phyloP scores from a whole-genome alignment of 2,113 vertebrate species.

The Equus quagga region DNA sequence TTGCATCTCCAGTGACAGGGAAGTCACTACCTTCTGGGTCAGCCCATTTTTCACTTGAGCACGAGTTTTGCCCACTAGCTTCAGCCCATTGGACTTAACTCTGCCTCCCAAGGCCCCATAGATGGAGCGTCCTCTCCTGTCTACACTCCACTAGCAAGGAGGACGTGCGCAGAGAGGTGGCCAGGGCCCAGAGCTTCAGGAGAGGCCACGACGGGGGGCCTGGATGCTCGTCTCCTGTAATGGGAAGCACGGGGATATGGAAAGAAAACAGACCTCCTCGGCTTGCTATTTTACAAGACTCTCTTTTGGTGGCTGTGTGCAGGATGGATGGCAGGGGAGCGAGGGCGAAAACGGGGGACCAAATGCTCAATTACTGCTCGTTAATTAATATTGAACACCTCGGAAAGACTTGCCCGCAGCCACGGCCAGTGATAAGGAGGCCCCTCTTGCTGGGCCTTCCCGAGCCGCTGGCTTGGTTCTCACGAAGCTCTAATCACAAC shows the following conservation, averaged over 20 bases:
- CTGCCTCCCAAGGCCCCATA: accelerated
- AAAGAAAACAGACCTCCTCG: not conserved
- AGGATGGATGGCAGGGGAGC: not conserved
- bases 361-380: not conserved
- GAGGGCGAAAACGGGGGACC: not conserved
- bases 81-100: not conserved
- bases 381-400: conserved; percentile 21
- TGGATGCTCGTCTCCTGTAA: not conserved
- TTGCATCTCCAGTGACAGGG: not conserved
- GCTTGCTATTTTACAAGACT: not conserved
- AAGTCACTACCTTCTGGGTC: not conserved
- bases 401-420: not conserved
- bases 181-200: not conserved
- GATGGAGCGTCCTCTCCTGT: not conserved
- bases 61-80: not conserved
- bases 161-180: no score
- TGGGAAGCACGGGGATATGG: accelerated
- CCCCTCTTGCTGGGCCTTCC: not conserved
- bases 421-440: not conserved
- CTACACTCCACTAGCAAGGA: accelerated
- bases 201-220: not conserved
- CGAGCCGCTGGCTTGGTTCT: not conserved
- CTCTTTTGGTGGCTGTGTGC: not conserved
- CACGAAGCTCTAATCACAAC: not conserved
- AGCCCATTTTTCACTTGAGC: not conserved